phyloP scores from a whole-genome alignment of 2,113 vertebrate genomes.

The Malurus elegans region DNA sequence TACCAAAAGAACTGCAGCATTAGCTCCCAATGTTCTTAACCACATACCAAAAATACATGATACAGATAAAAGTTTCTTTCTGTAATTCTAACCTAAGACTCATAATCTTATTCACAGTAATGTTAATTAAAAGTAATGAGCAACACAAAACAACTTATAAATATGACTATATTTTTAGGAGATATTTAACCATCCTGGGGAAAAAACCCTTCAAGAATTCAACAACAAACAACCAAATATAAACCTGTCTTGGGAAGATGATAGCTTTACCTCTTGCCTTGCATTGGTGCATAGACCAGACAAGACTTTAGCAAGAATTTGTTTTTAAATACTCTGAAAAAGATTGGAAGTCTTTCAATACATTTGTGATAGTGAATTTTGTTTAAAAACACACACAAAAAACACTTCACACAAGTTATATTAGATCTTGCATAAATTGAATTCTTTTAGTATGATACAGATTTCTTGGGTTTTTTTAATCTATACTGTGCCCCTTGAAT shows the following conservation, averaged over 20 bases:
- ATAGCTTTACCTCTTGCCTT: not conserved
- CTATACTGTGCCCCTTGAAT: not conserved
- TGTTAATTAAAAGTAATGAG: not conserved
- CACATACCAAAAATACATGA: not conserved
- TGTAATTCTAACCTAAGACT: not conserved
- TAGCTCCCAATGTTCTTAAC: not conserved
- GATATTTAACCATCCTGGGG: not conserved
- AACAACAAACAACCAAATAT: not conserved
- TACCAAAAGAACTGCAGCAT: not conserved
- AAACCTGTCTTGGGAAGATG: not conserved
- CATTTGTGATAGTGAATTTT: not conserved
- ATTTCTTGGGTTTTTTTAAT: not conserved
- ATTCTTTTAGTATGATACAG: not conserved
- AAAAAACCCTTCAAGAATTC: accelerated
- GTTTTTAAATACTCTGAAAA: not conserved
- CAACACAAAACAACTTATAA: not conserved
- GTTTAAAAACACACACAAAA: not conserved
- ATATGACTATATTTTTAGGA: not conserved
- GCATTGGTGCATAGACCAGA: not conserved
- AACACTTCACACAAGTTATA: not conserved
- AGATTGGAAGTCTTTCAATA: not conserved
- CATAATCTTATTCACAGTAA: not conserved
- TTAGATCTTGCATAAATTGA: not conserved
- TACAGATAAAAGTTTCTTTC: not conserved
- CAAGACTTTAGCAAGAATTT: not conserved